Percentiles rank a stretch among this genome's conserved stretches.
These are phyloP conservation scores for Sebastiscus albofasciatus DNA, from an alignment of 2,797 vertebrate genomes.

Conservation along the genomic window DNA sequence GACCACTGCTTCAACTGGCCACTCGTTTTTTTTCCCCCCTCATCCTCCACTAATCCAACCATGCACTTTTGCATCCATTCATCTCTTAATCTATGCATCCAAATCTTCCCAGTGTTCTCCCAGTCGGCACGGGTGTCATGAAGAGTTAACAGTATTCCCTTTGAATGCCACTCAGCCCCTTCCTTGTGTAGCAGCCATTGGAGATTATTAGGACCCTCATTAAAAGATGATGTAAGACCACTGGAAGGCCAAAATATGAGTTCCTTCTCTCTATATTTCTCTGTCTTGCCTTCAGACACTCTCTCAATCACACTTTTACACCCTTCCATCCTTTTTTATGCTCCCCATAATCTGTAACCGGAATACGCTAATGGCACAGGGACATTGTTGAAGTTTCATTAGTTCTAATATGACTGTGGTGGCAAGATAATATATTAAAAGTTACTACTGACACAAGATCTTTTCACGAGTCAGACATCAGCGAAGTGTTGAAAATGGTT, in stretches of 20 bases:
- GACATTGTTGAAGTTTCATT: constrained; percentile 29
- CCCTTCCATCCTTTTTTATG: constrained; percentile 12
- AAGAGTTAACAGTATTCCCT: constrained; percentile 60
- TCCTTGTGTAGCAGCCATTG: constrained; percentile 43
- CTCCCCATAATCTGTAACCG: constrained; percentile 11
- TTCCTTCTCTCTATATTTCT: constrained; percentile 18
- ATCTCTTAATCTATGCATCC: constrained; percentile 40
- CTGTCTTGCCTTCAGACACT: constrained; percentile 12
- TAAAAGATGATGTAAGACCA: constrained; percentile 69
- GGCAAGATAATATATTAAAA: constrained; percentile 9
- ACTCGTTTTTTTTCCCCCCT: background rate
- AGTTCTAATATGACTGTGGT: background rate
- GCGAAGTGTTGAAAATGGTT: background rate
- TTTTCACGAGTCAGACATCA: constrained; percentile 20
- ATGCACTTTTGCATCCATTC: constrained; percentile 42
- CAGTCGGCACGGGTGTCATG: constrained; percentile 38
- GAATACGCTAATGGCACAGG: constrained; percentile 2
- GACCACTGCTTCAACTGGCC: constrained; percentile 38
- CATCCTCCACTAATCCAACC: constrained; percentile 39
- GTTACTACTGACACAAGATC: background rate
- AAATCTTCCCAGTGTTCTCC: constrained; percentile 18
- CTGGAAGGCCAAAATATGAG: constrained; percentile 45
- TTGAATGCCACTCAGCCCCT: constrained; percentile 53
- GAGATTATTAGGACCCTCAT: constrained; percentile 65
- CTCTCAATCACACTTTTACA: constrained; percentile 30